A percentile compares a stretch with the other conserved stretches of the same genome.
Evolutionary conservation across 2,888 invertebrate genomes (phyloP).

Genomic region (Anorthoa munda): DNA sequence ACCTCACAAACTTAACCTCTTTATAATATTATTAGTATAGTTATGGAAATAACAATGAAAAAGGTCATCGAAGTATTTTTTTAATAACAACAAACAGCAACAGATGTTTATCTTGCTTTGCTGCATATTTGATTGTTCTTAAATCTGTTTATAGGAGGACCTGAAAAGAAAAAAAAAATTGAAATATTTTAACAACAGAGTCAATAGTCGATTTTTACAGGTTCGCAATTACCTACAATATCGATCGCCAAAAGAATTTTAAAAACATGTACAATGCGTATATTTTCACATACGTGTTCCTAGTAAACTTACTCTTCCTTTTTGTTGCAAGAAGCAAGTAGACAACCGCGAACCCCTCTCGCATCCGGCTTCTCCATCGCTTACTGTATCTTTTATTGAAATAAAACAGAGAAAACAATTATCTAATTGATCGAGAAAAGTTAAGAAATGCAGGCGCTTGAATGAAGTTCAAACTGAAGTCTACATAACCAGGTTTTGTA

Average conservation of each 20-base stretch:
- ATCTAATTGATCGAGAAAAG: background rate
- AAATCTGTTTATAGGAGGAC: conserved; percentile 2
- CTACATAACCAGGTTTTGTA: too few species aligned
- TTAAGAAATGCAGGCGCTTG: too few species aligned
- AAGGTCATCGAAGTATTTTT: background rate
- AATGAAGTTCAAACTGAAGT: too few species aligned
- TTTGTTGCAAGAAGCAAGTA: conserved; percentile 9
- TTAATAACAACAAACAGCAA: background rate
- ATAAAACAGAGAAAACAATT: background rate
- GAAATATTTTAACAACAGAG: too few species aligned
- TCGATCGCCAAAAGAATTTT: background rate
- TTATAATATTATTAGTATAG: too few species aligned
- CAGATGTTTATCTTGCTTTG: background rate
- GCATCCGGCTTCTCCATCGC: conserved; percentile 22
- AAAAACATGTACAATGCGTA: too few species aligned
- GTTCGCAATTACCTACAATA: background rate
- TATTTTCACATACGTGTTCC: background rate
- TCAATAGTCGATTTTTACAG: background rate
- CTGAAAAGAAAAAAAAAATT: conserved; percentile 21
- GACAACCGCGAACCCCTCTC: conserved; percentile 28
- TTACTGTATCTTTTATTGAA: conserved; percentile 28
- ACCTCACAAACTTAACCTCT: too few species aligned
- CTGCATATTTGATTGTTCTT: background rate
- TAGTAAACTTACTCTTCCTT: conserved; percentile 11
- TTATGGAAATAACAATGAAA: background rate